Evolutionary conservation across 1,140 invertebrate genomes (phyloP).

Genomic region (Drosophila kurseongensis): DNA sequence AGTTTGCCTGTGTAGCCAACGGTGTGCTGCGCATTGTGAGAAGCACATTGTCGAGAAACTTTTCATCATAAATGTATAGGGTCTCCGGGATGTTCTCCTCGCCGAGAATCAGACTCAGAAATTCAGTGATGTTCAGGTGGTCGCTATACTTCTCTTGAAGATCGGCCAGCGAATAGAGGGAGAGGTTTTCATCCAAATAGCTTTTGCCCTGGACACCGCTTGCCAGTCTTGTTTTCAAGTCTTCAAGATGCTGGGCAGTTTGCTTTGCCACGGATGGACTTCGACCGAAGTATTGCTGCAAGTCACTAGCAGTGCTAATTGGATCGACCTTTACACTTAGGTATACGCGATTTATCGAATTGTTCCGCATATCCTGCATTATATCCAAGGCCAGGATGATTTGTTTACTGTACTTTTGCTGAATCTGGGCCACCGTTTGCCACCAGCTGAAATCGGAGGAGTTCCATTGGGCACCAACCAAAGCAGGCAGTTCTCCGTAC

Average conservation of each 20-base stretch:
- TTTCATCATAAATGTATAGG: constrained; percentile 43
- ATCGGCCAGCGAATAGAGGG: constrained; percentile 37
- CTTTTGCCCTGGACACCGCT: neutral
- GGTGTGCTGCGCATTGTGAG: constrained; percentile 26
- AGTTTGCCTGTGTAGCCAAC: constrained; percentile 36
- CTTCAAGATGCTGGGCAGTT: constrained; percentile 24
- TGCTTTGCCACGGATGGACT: constrained; percentile 19
- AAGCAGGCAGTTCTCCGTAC: constrained; percentile 48
- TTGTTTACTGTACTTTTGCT: constrained; percentile 55
- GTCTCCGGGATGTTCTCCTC: constrained; percentile 44
- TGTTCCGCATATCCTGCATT: constrained; percentile 57
- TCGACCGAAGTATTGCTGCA: constrained; percentile 43
- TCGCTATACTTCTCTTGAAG: constrained; percentile 44
- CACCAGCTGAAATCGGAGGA: constrained; percentile 63
- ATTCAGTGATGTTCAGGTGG: constrained; percentile 59
- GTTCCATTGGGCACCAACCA: constrained; percentile 45
- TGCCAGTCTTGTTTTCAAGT: constrained; percentile 19
- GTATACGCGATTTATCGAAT: constrained; percentile 51
- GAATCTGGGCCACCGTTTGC: constrained; percentile 56
- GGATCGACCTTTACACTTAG: no score
- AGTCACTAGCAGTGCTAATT: neutral
- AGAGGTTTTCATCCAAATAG: constrained; percentile 27
- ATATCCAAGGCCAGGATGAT: constrained; percentile 60
- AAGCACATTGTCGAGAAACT: constrained; percentile 30
- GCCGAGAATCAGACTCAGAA: constrained; percentile 49